Percentiles rank a stretch among this genome's conserved stretches.
Evolutionary conservation across 2,888 invertebrate genomes (phyloP).

Genomic region (Zygogramma bicolorata): DNA sequence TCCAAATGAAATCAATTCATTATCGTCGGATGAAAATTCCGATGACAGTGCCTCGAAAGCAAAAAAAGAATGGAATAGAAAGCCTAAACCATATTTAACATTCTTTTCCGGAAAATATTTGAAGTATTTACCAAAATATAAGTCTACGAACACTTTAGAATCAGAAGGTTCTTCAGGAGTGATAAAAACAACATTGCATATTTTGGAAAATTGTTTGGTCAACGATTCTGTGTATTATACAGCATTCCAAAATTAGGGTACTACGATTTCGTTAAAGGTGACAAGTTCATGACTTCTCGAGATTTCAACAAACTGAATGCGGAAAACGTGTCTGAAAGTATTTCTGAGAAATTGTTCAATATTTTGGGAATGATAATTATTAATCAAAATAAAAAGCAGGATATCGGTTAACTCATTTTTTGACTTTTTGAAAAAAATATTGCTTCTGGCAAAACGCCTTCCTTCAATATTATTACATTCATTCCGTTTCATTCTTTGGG

Average conservation of each 20-base stretch:
- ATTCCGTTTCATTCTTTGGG: neutral
- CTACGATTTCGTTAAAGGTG: neutral
- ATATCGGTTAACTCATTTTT: neutral
- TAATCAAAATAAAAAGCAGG: neutral
- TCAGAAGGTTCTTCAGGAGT: neutral
- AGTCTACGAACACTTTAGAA: neutral
- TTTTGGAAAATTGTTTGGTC: too few species aligned
- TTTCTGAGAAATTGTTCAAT: neutral
- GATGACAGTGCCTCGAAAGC: too few species aligned
- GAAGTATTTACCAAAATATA: too few species aligned
- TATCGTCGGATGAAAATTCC: too few species aligned
- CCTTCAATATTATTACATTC: neutral
- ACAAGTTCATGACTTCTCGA: neutral
- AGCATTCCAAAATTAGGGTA: neutral
- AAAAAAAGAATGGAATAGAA: too few species aligned
- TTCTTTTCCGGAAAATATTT: too few species aligned
- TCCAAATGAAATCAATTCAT: too few species aligned
- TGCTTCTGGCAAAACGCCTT: neutral
- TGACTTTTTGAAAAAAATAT: neutral
- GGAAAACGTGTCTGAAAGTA: neutral
- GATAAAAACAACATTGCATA: too few species aligned
- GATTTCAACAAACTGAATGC: neutral
- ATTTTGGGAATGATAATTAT: neutral
- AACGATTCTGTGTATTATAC: neutral
- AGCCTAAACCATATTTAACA: too few species aligned